Conservation (phyloP, 2,113 vertebrate species). For the Xyliphius kryptos region DNA sequence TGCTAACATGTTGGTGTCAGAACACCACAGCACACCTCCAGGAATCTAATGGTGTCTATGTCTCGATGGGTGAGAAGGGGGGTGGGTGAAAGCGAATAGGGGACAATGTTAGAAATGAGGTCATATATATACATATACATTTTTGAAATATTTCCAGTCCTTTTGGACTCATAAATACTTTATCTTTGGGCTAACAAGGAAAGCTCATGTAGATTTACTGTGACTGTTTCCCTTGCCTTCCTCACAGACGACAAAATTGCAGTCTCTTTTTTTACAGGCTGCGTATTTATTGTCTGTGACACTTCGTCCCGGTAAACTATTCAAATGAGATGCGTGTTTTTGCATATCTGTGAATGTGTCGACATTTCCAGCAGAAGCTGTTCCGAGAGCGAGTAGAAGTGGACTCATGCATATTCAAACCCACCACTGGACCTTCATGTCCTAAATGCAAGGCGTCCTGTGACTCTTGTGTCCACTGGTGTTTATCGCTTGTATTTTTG, state of each 20-base stretch:
- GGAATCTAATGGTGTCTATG: too few species aligned
- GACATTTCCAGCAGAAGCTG: conserved; percentile 43
- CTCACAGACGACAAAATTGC: conserved; percentile 41
- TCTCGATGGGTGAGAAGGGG: too few species aligned
- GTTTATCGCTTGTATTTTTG: conserved; percentile 50
- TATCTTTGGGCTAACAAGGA: too few species aligned
- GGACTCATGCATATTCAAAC: conserved; percentile 73
- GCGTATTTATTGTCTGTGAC: conserved; percentile 58
- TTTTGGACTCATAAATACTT: too few species aligned
- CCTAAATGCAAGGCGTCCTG: conserved; percentile 4
- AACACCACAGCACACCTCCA: too few species aligned
- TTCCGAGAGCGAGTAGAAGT: conserved; percentile 11
- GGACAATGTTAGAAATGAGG: too few species aligned
- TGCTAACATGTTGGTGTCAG: too few species aligned
- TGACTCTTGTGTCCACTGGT: conserved; percentile 34
- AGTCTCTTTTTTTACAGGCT: conserved; percentile 33
- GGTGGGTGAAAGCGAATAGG: too few species aligned
- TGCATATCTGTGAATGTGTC: conserved; percentile 47
- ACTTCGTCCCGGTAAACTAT: conserved; percentile 57
- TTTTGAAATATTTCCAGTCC: too few species aligned
- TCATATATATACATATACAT: too few species aligned
- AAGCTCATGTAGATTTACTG: too few species aligned
- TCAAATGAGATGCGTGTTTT: conserved; percentile 64
- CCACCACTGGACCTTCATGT: conserved; percentile 67
- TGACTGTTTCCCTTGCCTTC: neutral